A percentile compares a stretch with the other conserved stretches of the same genome.
These are phyloP conservation scores for Heliconius aoede DNA, from an alignment of 2,888 invertebrate species.

Conservation along the genomic window DNA sequence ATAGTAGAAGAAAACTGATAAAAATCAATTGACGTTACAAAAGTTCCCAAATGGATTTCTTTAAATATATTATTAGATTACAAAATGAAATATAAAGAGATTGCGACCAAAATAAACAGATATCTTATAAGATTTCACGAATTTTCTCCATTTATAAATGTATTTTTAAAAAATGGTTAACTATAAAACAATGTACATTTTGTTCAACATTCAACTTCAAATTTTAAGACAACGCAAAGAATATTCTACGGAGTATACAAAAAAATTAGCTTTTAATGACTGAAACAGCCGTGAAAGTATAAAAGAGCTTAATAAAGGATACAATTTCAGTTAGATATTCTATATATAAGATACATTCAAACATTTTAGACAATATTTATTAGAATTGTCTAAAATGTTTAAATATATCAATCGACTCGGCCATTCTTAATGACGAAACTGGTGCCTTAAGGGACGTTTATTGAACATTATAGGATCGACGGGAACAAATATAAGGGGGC, in stretches of 20 bases:
- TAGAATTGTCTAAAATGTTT: no score
- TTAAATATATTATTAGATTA: neutral
- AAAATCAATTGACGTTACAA: neutral
- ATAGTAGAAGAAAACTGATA: neutral
- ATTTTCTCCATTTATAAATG: neutral
- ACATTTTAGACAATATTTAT: constrained; percentile 8
- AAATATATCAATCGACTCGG: neutral
- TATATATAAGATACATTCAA: neutral
- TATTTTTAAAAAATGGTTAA: neutral
- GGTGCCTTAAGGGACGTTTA: constrained; percentile 44
- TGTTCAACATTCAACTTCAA: neutral
- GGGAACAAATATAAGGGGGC: constrained; percentile 52
- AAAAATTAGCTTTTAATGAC: no score
- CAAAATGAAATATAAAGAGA: neutral
- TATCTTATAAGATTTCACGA: neutral
- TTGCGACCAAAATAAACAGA: neutral
- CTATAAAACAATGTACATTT: neutral
- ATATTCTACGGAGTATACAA: no score
- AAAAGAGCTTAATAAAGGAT: neutral
- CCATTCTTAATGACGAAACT: constrained; percentile 35
- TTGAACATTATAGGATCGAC: constrained; percentile 50
- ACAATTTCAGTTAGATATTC: no score
- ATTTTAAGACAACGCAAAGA: neutral
- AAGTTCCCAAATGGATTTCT: neutral
- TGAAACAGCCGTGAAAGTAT: no score